Percentiles rank a stretch among this genome's conserved stretches.
phyloP scores from a whole-genome alignment of 2,113 vertebrate species.

The Abramis brama region DNA sequence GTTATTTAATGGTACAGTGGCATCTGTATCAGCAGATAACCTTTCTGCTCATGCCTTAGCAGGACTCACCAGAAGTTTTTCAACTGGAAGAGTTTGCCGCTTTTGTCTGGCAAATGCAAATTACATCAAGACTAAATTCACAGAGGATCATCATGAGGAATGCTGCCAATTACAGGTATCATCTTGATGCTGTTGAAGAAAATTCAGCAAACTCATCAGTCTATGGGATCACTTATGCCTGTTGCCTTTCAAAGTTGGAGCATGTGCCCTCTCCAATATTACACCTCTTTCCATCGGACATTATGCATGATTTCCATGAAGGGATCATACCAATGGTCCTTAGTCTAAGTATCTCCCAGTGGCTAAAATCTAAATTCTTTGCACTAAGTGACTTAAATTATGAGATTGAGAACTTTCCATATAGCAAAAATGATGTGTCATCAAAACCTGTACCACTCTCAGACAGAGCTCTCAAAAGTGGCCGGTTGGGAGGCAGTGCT shows the following conservation, averaged over 20 bases:
- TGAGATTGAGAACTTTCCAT: background rate
- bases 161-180: background rate
- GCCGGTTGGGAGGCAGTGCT: no score
- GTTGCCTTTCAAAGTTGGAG: background rate
- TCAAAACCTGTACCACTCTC: background rate
- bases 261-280: background rate
- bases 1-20: no score
- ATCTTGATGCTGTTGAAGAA: background rate
- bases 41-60: background rate
- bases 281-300: background rate
- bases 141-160: background rate
- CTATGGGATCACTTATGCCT: background rate
- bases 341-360: background rate
- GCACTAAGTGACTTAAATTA: background rate
- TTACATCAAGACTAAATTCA: background rate
- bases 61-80: background rate
- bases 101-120: background rate
- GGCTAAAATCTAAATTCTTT: background rate
- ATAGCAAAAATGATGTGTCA: no score
- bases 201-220: background rate
- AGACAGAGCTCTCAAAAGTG: no score
- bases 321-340: background rate
- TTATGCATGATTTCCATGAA: background rate
- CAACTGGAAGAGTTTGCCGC: background rate
- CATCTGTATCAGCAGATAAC: background rate